Evolutionary conservation across 2,888 invertebrate genomes (phyloP), one percentile per base, ranked within the genome.

Genomic region (Coenonympha glycerion): DNA sequence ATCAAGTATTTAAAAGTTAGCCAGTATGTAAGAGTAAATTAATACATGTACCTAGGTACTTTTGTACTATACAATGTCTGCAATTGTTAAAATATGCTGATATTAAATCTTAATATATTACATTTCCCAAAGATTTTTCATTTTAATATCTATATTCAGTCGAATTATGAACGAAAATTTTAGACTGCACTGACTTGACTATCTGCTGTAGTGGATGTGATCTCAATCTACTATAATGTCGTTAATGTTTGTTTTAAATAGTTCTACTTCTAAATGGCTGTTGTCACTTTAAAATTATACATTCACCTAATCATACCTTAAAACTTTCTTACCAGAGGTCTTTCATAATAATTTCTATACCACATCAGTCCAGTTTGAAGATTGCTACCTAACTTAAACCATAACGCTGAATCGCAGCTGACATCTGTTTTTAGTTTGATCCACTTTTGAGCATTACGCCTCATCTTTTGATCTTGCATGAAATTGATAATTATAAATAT

Each of bases 321-420:
- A 52, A 58, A 53, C 47, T 61, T n/a, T 19, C 55, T 46, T 44
- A 59, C 71, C 66, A 66, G 53, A 24, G 52, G 59, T 53, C 47
- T 61, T 42, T 52, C 49, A 9, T 57, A 55, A 49, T 61, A 62
- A 46, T 45, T 58, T 53, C 51, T 54, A 47, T 57, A 72, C 11
- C 68, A 18, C 54, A 55, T 47, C 55, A 48, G n/a, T 28, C 48
- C 52, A 6, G n/a, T 21, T 47, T 26, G 58, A 31, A 69, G 68
- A 21, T 57, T 64, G 28, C 62, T 62, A 37, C 69, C 63, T 22
- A 76, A 55, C 47, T 73, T 69, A 1, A 52, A 62, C 80, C 78
- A 80, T 21, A 73, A 24, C 11, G 3, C 16, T 16, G 64, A 64
- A 56, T 80, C 79, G 54, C 61, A 63, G 46, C 69, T 61, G 3